Percentiles rank a stretch among this genome's conserved stretches.
Evolutionary conservation across 2,888 invertebrate species (phyloP).

Genomic region (Galeruca laticollis): DNA sequence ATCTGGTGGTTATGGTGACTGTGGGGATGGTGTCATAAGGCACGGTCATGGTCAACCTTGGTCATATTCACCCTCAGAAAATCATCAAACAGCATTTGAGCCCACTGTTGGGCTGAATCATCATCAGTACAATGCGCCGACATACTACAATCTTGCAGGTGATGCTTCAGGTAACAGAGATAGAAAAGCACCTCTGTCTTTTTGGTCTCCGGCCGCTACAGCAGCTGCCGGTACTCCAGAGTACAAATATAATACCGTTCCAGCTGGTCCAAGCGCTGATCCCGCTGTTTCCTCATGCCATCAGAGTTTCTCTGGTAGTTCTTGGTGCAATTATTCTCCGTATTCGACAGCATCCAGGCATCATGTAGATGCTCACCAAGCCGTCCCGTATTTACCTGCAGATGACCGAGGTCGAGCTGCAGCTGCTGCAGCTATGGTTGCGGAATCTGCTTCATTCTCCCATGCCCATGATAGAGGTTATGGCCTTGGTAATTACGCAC

Average conservation of each 20-base stretch:
- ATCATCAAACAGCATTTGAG: constrained; percentile 70
- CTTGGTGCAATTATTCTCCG: constrained; percentile 81
- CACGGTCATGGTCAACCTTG: constrained; percentile 79
- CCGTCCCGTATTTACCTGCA: constrained; percentile 77
- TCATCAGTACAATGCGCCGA: constrained; percentile 80
- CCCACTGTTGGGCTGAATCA: constrained; percentile 72
- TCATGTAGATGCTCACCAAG: constrained; percentile 71
- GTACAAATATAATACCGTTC: constrained; percentile 72
- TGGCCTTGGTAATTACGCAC: constrained; percentile 80
- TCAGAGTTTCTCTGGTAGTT: constrained; percentile 77
- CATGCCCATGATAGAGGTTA: constrained; percentile 76
- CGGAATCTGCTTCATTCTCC: constrained; percentile 75
- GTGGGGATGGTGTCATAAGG: constrained; percentile 78
- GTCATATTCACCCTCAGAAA: constrained; percentile 79
- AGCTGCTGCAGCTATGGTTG: constrained; percentile 69
- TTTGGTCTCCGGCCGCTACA: constrained; percentile 77
- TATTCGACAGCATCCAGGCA: constrained; percentile 73
- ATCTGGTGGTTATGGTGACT: constrained; percentile 68
- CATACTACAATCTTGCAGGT: constrained; percentile 82
- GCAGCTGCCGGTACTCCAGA: constrained; percentile 72
- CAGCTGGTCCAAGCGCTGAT: constrained; percentile 68
- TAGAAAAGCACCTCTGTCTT: constrained; percentile 71
- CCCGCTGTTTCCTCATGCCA: constrained; percentile 74
- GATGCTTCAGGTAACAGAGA: constrained; percentile 74
- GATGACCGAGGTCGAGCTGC: constrained; percentile 78